Percentiles rank a stretch among this genome's conserved stretches.
Conservation (phyloP, 2,113 vertebrate species). For the Dasypus novemcinctus region DNA sequence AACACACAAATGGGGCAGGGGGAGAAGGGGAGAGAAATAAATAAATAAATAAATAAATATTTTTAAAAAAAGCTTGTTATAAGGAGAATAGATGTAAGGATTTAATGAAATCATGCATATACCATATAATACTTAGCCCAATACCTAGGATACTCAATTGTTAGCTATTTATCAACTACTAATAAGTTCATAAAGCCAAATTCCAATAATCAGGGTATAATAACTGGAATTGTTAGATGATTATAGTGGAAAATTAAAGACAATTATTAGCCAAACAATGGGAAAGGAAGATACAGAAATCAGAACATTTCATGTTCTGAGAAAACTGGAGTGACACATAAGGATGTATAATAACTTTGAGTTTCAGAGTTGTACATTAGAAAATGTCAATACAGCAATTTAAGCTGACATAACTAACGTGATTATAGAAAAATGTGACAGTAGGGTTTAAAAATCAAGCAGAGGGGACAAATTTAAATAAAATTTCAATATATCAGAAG, state of each 20-base stretch:
- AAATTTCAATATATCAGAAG: background rate
- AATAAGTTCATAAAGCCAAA: conserved; percentile 27
- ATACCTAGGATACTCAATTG: background rate
- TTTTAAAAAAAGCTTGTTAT: too few relatives aligned
- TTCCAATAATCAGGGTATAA: conserved; percentile 2
- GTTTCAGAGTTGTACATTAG: background rate
- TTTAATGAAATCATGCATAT: conserved; percentile 5
- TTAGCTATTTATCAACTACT: background rate
- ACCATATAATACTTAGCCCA: background rate
- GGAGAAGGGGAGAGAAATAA: too few relatives aligned
- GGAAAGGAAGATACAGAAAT: conserved; percentile 15
- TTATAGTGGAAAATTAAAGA: conserved; percentile 8
- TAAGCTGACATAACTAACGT: background rate
- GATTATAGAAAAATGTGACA: background rate
- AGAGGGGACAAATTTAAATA: background rate
- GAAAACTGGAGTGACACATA: conserved; percentile 25
- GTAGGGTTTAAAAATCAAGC: background rate
- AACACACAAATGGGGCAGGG: too few relatives aligned
- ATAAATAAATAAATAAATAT: too few relatives aligned
- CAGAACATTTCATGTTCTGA: background rate
- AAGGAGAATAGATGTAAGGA: background rate
- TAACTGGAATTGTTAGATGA: background rate
- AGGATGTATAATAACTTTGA: background rate
- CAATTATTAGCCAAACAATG: background rate
- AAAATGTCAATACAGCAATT: background rate